These are phyloP conservation scores for Synanthedon formicaeformis DNA, from an alignment of 2,888 invertebrate species.

Conservation along the genomic window DNA sequence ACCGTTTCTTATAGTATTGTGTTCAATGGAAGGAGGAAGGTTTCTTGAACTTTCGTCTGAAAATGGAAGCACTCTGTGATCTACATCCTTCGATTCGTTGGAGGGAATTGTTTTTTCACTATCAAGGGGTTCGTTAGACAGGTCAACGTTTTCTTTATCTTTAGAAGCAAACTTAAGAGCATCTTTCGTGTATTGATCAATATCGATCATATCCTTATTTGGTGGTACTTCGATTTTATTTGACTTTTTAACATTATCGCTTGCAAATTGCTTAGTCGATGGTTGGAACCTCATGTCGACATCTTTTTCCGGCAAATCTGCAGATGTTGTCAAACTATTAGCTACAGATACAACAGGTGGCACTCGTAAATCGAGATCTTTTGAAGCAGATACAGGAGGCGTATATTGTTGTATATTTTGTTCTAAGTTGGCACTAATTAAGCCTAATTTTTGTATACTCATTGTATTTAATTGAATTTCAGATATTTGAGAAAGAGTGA, in stretches of 20 bases:
- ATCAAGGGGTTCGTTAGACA: slow-evolving; percentile 48
- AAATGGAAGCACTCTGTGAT: slow-evolving; percentile 62
- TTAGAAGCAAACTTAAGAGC: slow-evolving; percentile 61
- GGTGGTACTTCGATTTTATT: slow-evolving; percentile 26
- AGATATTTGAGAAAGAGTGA: slow-evolving; percentile 71
- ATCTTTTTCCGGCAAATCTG: slow-evolving; percentile 56
- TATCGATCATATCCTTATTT: slow-evolving; percentile 59
- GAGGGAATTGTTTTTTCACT: slow-evolving; percentile 29
- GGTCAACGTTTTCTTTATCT: slow-evolving; percentile 61
- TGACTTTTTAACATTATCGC: slow-evolving; percentile 25
- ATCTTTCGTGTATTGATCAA: slow-evolving; percentile 68
- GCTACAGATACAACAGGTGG: slow-evolving; percentile 40
- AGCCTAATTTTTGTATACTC: slow-evolving; percentile 68
- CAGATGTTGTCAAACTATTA: slow-evolving; percentile 24
- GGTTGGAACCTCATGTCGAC: slow-evolving; percentile 64
- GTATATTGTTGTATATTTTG: slow-evolving; percentile 29
- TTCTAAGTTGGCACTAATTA: slow-evolving; percentile 45
- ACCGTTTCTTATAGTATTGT: slow-evolving; percentile 29
- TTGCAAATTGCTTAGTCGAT: slow-evolving; percentile 17
- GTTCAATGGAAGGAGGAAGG: slow-evolving; percentile 21
- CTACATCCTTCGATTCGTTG: slow-evolving; percentile 55
- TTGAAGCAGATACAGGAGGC: slow-evolving; percentile 23
- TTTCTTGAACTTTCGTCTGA: slow-evolving; percentile 36
- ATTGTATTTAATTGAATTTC: slow-evolving; percentile 74
- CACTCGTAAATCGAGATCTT: slow-evolving; percentile 62